These are phyloP conservation scores for Cyprinodon variegatus DNA, from an alignment of 2,113 vertebrate species.

Conservation along the genomic window DNA sequence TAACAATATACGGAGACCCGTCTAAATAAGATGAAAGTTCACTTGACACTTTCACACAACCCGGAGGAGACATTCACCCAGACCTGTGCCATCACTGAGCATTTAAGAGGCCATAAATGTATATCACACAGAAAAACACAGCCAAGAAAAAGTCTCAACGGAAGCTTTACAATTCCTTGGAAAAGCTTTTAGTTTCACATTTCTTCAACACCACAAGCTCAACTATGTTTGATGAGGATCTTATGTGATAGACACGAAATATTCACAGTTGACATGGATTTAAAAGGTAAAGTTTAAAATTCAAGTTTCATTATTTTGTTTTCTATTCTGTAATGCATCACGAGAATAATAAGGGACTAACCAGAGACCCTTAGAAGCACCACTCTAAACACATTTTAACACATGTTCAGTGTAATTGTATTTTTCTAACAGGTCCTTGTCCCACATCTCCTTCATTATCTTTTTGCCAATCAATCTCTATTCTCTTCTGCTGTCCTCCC, in stretches of 20 bases:
- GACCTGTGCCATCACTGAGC: constrained; percentile 25
- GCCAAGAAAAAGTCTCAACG: constrained; percentile 5
- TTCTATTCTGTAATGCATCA: background rate
- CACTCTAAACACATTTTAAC: background rate
- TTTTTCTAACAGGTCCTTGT: constrained; percentile 8
- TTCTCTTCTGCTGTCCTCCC: constrained; percentile 46
- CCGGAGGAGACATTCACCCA: constrained; percentile 35
- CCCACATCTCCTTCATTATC: constrained; percentile 2
- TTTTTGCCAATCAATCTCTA: constrained; percentile 57
- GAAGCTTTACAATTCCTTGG: background rate
- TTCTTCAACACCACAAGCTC: too few relatives aligned
- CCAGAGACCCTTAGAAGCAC: background rate
- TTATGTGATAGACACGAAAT: too few relatives aligned
- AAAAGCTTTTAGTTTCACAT: background rate
- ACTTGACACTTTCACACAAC: constrained; percentile 34
- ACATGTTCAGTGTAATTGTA: background rate
- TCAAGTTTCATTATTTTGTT: background rate
- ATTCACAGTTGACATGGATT: too few relatives aligned
- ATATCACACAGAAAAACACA: constrained; percentile 11
- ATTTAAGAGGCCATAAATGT: constrained; percentile 20
- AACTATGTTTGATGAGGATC: too few relatives aligned
- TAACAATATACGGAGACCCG: constrained; percentile 23
- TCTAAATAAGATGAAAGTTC: constrained; percentile 23
- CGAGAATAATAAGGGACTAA: constrained; percentile 2
- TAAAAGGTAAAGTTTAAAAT: too few relatives aligned